Evolutionary conservation across 1,140 invertebrate genomes (phyloP).

Genomic region (Dermatophagoides farinae): DNA sequence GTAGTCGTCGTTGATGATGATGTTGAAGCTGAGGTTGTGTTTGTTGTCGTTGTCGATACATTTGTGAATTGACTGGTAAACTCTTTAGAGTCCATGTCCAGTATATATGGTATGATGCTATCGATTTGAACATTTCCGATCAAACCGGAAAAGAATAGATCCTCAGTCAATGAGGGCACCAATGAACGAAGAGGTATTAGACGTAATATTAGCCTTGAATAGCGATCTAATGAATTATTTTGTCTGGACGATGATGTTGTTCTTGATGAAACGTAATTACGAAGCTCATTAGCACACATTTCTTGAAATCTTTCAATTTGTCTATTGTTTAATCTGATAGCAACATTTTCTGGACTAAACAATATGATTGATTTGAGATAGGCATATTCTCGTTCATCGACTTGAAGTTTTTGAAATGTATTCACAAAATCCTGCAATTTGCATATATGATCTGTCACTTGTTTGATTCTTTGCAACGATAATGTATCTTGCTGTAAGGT

Average conservation of each 20-base stretch:
- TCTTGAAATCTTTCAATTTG: slow-evolving; percentile 48
- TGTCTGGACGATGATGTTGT: neutral
- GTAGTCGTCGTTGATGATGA: neutral
- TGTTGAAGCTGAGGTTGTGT: neutral
- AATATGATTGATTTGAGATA: slow-evolving; percentile 69
- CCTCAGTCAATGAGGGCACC: slow-evolving; percentile 56
- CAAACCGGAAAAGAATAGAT: slow-evolving; percentile 74
- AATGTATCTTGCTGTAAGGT: slow-evolving; percentile 32
- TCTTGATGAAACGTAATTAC: slow-evolving; percentile 30
- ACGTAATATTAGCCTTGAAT: slow-evolving; percentile 45
- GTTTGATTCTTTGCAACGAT: slow-evolving; percentile 44
- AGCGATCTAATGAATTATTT: slow-evolving; percentile 32
- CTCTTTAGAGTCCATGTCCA: slow-evolving; percentile 45
- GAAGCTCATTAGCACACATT: slow-evolving; percentile 44
- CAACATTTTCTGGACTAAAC: slow-evolving; percentile 40
- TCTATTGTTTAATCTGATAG: slow-evolving; percentile 12
- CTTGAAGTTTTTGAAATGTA: slow-evolving; percentile 46
- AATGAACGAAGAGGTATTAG: slow-evolving; percentile 55
- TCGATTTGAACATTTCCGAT: slow-evolving; percentile 80
- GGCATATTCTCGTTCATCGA: slow-evolving; percentile 64
- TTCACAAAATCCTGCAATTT: slow-evolving; percentile 61
- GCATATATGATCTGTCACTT: slow-evolving; percentile 55
- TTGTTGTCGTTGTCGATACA: neutral
- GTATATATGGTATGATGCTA: slow-evolving; percentile 71
- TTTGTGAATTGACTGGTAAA: slow-evolving; percentile 19